Conservation (phyloP, 2,797 vertebrate species). For the Nothura maculosa region DNA sequence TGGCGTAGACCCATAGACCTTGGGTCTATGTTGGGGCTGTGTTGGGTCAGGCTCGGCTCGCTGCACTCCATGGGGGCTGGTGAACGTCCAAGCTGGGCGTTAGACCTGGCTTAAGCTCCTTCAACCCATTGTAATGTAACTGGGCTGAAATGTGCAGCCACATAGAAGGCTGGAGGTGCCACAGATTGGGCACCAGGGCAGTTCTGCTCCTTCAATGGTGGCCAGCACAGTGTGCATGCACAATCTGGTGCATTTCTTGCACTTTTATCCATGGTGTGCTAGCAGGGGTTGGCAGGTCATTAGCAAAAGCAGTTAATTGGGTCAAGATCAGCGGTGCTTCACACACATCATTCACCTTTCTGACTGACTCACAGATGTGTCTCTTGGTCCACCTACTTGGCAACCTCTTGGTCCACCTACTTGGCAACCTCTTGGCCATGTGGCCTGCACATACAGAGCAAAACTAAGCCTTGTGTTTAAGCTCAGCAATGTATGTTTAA, state of each 20-base stretch:
- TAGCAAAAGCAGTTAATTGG: not conserved
- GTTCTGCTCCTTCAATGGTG: fast-evolving
- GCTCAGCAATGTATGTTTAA: not conserved
- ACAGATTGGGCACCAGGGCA: not conserved
- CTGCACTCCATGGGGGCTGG: not conserved
- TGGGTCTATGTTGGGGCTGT: too few relatives aligned
- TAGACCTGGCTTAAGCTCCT: not conserved
- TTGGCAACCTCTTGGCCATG: not conserved
- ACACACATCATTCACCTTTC: not conserved
- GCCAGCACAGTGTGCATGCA: not conserved
- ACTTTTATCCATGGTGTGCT: not conserved
- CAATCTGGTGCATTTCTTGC: not conserved
- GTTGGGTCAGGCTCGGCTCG: not conserved
- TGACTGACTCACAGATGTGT: fast-evolving
- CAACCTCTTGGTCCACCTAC: not conserved
- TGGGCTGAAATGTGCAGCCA: not conserved
- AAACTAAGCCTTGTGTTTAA: not conserved
- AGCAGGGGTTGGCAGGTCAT: not conserved
- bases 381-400: not conserved
- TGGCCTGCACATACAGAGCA: not conserved
- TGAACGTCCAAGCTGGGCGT: fast-evolving
- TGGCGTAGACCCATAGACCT: too few relatives aligned
- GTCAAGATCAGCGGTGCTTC: not conserved
- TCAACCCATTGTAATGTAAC: not conserved
- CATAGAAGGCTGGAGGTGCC: not conserved